phyloP scores from a whole-genome alignment of 92 coral and sea anemone genomes.

The Micromussa lordhowensis region DNA sequence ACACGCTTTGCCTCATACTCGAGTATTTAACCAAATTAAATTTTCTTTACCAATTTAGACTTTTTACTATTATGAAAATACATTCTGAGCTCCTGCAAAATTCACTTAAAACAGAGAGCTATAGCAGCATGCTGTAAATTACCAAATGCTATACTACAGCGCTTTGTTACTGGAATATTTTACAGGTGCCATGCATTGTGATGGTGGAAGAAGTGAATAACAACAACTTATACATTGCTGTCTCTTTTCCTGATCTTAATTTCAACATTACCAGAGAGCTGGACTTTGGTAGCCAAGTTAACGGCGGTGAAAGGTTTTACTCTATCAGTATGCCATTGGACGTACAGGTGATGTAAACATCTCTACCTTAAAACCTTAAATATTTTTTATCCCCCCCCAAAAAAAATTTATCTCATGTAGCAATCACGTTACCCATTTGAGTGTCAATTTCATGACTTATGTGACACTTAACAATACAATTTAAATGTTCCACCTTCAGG shows the following conservation, averaged over 20 bases:
- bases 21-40: background rate
- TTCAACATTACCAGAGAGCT: constrained; percentile 37
- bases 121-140: background rate
- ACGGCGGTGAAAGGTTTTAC: constrained; percentile 40
- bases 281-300: background rate
- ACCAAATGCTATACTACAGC: background rate
- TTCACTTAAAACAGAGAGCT: background rate
- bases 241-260: constrained; percentile 54
- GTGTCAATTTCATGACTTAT: background rate
- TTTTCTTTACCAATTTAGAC: no score
- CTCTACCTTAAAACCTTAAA: background rate
- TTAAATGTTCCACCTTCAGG: no score
- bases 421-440: background rate
- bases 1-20: background rate
- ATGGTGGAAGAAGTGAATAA: constrained; percentile 25
- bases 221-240: constrained; percentile 25
- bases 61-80: background rate
- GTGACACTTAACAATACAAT: background rate
- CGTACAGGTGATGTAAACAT: background rate
- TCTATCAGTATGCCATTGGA: constrained; percentile 9
- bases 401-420: background rate
- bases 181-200: constrained; percentile 21
- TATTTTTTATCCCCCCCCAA: no score
- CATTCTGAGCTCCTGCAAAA: background rate
- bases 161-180: background rate